phyloP scores from a whole-genome alignment of 2,888 invertebrate genomes.

The Hyposoter didymator region DNA sequence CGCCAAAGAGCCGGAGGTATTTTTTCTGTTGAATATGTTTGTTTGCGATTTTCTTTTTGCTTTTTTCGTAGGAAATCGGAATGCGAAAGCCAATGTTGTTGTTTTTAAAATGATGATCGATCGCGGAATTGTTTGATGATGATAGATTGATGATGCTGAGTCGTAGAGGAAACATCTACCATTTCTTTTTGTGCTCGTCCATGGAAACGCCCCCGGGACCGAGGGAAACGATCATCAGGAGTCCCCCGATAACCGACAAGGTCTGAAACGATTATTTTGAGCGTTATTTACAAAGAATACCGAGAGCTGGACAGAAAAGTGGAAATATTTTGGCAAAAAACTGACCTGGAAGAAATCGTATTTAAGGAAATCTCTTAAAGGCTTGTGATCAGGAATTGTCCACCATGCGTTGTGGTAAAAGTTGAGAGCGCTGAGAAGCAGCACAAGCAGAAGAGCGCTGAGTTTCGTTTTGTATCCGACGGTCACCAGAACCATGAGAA shows the following conservation, averaged over 20 bases:
- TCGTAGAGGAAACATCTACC: conserved; percentile 86
- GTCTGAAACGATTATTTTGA: conserved; percentile 89
- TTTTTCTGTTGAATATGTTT: conserved; percentile 27
- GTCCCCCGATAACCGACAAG: conserved; percentile 98
- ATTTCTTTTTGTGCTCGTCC: conserved; percentile 99
- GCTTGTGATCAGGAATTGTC: conserved; percentile 97
- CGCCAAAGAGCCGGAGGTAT: conserved; percentile 9
- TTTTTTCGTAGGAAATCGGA: conserved; percentile 37
- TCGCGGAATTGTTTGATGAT: conserved; percentile 30
- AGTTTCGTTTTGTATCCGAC: conserved; percentile 99
- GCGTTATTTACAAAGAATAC: not conserved
- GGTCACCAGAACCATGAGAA: conserved; percentile 97
- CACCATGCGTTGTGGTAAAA: conserved; percentile 99
- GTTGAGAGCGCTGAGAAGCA: conserved; percentile 95
- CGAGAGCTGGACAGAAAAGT: not conserved
- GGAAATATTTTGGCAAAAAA: not conserved
- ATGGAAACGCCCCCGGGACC: conserved; percentile 99
- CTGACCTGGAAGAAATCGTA: conserved; percentile 99
- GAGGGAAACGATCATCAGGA: conserved; percentile 98
- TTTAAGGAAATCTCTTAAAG: conserved; percentile 99
- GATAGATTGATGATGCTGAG: conserved; percentile 45
- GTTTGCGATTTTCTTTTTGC: conserved; percentile 33
- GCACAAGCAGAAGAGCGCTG: conserved; percentile 96
- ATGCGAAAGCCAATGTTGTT: conserved; percentile 41
- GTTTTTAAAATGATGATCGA: not conserved